A percentile compares a stretch with the other conserved stretches of the same genome.
phyloP scores from a whole-genome alignment of 2,888 invertebrate genomes.

The Phoronis australis region DNA sequence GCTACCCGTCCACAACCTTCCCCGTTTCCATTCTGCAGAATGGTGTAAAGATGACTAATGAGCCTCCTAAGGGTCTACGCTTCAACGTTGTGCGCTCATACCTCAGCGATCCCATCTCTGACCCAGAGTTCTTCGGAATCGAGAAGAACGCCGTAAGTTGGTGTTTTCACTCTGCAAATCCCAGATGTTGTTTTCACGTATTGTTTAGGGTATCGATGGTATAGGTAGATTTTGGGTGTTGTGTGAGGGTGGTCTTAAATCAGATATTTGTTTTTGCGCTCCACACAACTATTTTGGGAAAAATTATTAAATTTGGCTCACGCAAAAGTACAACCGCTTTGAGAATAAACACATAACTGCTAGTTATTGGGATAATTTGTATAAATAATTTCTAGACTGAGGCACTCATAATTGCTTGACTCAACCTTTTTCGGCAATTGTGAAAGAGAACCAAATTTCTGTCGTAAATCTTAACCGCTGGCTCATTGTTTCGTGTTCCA shows the following conservation, averaged over 20 bases:
- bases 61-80: slow-evolving; percentile 54
- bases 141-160: slow-evolving; percentile 42
- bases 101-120: slow-evolving; percentile 77
- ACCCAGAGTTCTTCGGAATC: slow-evolving; percentile 71
- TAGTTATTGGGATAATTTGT: too few species aligned
- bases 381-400: too few species aligned
- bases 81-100: slow-evolving; percentile 58
- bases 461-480: background rate
- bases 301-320: too few species aligned
- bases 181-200: too few species aligned
- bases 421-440: background rate
- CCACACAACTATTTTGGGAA: too few species aligned
- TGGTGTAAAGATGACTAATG: slow-evolving; percentile 56
- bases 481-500: background rate
- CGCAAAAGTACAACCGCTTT: too few species aligned
- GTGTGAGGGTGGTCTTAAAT: too few species aligned
- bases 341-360: too few species aligned
- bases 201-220: too few species aligned
- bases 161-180: too few species aligned
- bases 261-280: too few species aligned
- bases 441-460: background rate
- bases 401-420: background rate
- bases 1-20: slow-evolving; percentile 52
- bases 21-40: slow-evolving; percentile 55
- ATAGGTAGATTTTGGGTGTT: too few species aligned